These are phyloP conservation scores for Adineta ricciae DNA, from an alignment of 2,888 invertebrate species.

Conservation along the genomic window DNA sequence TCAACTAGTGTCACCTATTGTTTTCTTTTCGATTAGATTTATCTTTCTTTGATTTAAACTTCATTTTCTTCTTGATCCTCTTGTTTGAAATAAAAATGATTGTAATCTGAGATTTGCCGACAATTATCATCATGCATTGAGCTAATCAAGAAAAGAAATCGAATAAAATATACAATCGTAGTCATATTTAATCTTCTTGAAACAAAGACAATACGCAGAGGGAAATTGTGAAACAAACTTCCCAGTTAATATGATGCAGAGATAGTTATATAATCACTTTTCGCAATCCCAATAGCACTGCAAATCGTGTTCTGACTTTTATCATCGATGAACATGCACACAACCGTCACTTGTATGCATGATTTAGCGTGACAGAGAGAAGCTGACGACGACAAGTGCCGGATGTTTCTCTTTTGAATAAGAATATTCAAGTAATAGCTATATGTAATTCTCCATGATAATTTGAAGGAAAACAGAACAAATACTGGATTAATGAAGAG, in stretches of 20 bases:
- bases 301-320: constrained; percentile 3
- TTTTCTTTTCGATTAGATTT: too few relatives aligned
- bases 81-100: background rate
- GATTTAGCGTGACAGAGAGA: background rate
- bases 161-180: background rate
- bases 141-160: background rate
- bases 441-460: background rate
- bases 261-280: background rate
- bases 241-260: background rate
- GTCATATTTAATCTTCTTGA: background rate
- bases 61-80: too few relatives aligned
- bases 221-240: background rate
- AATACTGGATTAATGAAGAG: background rate
- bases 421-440: background rate
- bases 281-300: background rate
- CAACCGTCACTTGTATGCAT: background rate
- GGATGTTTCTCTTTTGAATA: background rate
- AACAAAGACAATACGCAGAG: background rate
- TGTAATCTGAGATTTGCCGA: constrained; percentile 10
- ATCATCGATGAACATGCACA: background rate
- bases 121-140: background rate
- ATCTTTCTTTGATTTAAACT: too few relatives aligned
- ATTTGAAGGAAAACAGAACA: background rate
- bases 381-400: background rate
- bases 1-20: constrained; percentile 7